Evolutionary conservation across 2,888 invertebrate genomes (phyloP), one percentile per base, ranked within the genome.

Genomic region (Acanthoscelides obtectus): DNA sequence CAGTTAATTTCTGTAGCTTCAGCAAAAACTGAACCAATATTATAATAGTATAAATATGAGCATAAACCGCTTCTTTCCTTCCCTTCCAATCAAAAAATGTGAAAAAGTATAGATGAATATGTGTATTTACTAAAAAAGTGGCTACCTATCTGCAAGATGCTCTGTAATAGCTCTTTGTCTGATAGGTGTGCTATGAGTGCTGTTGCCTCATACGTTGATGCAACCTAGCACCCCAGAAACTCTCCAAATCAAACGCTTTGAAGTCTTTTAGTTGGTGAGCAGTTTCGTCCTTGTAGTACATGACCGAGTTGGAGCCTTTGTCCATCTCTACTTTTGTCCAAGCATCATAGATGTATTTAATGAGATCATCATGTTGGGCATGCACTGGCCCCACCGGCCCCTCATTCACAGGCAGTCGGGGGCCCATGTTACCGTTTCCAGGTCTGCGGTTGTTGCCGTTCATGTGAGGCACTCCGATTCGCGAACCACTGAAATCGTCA

Each of bases 341-440:
- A 72, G 92, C 93, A 78, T 94, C 94, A 82, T 89, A 91, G 77
- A 94, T 92, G 81, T 92, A 94, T 82, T 90, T 92, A 78, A 94
- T 93, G 80, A 94, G 87, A 84, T 94, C 94, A 81, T 93, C 93
- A 79, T 94, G 93, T 77, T 91, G 92, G 66, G 87, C 77, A 69
- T 79, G 75, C 69, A 75, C 75, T 27, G 77, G 70, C 67, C 69
- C 73, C 69, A 75, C 75, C 22, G 77, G 70, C 67, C 69, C 73
- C 72, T 79, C 75, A 71, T 76, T 72, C 6, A 80, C 77, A 22
- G 79, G 78, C 74, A 81, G 77, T 25, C 83, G 78, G 1, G 64
- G 69, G 5, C 25, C 20, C n/a, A 21, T 21, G 70, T 80, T 80
- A 66, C 82, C 72, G 73, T 82, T 82, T 65, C 79, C 79, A 72